Conservation (phyloP, 2,888 invertebrate genomes). For the Chromoteleia sp. region DNA sequence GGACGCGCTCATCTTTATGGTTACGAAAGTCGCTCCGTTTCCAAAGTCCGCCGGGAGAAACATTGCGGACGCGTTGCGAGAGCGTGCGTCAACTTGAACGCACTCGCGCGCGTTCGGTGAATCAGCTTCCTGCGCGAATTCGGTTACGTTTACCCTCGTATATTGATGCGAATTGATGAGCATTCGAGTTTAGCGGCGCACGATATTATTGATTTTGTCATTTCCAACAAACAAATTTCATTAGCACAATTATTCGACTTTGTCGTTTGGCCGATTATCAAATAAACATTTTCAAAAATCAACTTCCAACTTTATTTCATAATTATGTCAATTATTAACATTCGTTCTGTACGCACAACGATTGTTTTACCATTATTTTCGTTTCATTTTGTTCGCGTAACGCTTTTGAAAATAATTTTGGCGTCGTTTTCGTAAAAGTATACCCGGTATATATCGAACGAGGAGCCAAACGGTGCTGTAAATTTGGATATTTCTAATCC, state of each 20-base stretch:
- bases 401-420: no score
- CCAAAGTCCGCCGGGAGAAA: conserved; percentile 27
- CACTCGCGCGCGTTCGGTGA: conserved; percentile 19
- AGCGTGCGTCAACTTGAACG: conserved; percentile 17
- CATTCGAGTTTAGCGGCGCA: conserved; percentile 23
- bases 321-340: not conserved
- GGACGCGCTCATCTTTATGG: conserved; percentile 54
- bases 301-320: not conserved
- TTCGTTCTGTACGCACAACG: no score
- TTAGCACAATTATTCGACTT: conserved; percentile 16
- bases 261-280: not conserved
- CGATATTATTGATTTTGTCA: conserved; percentile 29
- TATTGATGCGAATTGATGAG: conserved; percentile 21
- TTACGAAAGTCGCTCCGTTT: conserved; percentile 58
- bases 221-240: conserved; percentile 22
- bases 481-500: no score
- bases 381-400: no score
- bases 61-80: conserved; percentile 30
- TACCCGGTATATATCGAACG: no score
- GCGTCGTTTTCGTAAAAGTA: no score
- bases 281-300: conserved; percentile 16
- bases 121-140: conserved; percentile 17
- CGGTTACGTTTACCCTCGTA: conserved; percentile 6
- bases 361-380: no score
- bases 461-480: no score